Evolutionary conservation across 2,113 vertebrate species (phyloP), one percentile per base, ranked within the genome.

Genomic region (Platycercus adscitus): DNA sequence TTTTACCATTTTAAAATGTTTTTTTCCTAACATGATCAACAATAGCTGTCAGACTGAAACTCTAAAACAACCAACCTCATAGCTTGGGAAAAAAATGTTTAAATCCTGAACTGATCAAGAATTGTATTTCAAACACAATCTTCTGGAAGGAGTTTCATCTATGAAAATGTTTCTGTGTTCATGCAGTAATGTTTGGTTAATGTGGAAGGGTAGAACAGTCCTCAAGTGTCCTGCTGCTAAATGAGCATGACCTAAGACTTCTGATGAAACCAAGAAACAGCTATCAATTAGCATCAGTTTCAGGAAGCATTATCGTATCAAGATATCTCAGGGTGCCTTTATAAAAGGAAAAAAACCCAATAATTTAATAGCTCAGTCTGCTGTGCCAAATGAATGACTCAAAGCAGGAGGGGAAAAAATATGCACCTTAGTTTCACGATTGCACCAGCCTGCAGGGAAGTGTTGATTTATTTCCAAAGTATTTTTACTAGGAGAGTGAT

Each of bases 341-440:
- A 86, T 23, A 73, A 83, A 93, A 86, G 49, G 53, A 87, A 90
- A 70, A 77, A 77, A 80, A 82, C 26, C 43, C 64, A 78, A 72
- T 93, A 95, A 96, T 95, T 93, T 93, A 95, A 95, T 96, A 92
- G 78, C 73, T 96, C 24, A 21, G 78, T 76, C 44, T 79, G 29
- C 84, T 91, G 60, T 93, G 95, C 94, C 93, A 95, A 96, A 85
- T 64, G 77, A 93, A 92, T 94, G 91, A 95, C 93, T 95, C 93
- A 94, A 93, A 88, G 72, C 33, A 9, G 13, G 2, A 5, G 4
- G 1, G 46, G 18, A 11, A 53, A 28, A 14, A 44, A 11, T 33
- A 90, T 83, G 85, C 95, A 80, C 73, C 60, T 73, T 39, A 79
- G 87, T 78, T 82, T 78, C 70, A 69, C 43, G 72, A 86, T 47